These are phyloP conservation scores for Dichetophora obliterata DNA, from an alignment of 2,888 invertebrate species.

Conservation along the genomic window DNA sequence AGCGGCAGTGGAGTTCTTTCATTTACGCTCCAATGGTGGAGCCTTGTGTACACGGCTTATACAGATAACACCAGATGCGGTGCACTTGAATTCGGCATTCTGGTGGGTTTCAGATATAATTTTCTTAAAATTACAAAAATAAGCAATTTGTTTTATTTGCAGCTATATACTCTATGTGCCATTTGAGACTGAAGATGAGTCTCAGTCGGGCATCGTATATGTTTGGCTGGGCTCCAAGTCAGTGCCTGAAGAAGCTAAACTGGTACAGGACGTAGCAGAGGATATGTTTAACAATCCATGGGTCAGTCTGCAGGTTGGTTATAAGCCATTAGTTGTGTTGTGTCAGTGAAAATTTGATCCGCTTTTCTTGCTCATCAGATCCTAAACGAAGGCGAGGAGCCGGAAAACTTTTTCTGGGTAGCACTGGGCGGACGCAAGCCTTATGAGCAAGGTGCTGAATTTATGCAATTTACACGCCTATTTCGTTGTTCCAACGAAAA, in stretches of 20 bases:
- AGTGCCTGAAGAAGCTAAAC: conserved; percentile 85
- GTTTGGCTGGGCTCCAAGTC: conserved; percentile 94
- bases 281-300: conserved; percentile 89
- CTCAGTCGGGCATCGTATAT: conserved; percentile 90
- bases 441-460: conserved; percentile 90
- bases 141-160: conserved; percentile 51
- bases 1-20: conserved; percentile 88
- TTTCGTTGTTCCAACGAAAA: conserved; percentile 99
- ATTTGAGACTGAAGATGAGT: conserved; percentile 85
- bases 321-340: background rate
- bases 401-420: conserved; percentile 99
- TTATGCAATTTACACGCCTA: conserved; percentile 91
- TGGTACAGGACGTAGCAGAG: conserved; percentile 92
- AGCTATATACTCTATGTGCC: conserved; percentile 95
- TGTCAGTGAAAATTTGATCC: background rate
- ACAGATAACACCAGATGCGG: conserved; percentile 89
- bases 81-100: conserved; percentile 91
- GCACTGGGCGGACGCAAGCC: conserved; percentile 92
- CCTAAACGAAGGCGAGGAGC: conserved; percentile 93
- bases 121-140: background rate
- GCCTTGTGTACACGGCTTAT: conserved; percentile 92
- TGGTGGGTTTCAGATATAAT: conserved; percentile 75
- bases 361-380: conserved; percentile 72
- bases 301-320: conserved; percentile 80
- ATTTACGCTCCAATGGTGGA: conserved; percentile 95